Conservation (phyloP, 2,888 invertebrate species). For the Drosophila algonquin region DNA sequence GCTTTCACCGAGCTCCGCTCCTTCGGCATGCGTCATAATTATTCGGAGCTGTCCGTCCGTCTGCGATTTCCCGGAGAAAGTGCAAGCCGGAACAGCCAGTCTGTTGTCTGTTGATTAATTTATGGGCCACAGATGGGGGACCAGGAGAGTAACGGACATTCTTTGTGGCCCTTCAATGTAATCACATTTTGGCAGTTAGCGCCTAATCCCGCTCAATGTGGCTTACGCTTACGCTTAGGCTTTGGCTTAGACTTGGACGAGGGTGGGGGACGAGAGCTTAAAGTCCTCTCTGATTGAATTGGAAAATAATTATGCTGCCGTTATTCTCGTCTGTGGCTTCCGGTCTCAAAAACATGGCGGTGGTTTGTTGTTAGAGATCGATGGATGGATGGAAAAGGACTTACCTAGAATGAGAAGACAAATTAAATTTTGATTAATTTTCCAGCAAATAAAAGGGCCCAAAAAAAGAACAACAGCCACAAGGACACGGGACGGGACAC, state of each 20-base stretch:
- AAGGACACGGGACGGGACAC: constrained; percentile 5
- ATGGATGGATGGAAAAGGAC: constrained; percentile 45
- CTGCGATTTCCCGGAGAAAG: constrained; percentile 2
- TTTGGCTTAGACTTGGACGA: constrained; percentile 51
- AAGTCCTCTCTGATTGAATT: constrained; percentile 62
- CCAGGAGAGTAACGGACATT: constrained; percentile 35
- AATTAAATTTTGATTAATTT: constrained; percentile 70
- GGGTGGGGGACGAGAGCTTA: constrained; percentile 40
- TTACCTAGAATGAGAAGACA: constrained; percentile 67
- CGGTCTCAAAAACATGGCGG: constrained; percentile 2
- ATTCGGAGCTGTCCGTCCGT: not conserved
- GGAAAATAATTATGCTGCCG: constrained; percentile 69
- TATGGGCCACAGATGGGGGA: constrained; percentile 46
- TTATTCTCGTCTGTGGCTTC: constrained; percentile 24
- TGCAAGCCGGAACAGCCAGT: constrained; percentile 16
- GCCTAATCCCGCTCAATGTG: constrained; percentile 75
- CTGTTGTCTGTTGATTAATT: constrained; percentile 66
- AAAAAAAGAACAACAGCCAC: constrained; percentile 16
- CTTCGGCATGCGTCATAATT: not conserved
- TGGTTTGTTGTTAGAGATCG: constrained; percentile 16
- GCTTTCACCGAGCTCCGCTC: not conserved
- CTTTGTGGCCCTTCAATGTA: constrained; percentile 48
- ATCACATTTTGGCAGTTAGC: constrained; percentile 72
- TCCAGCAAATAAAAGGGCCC: constrained; percentile 7
- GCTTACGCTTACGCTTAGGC: constrained; percentile 67